phyloP scores from a whole-genome alignment of 2,113 vertebrate genomes.

The Orcinus orca region DNA sequence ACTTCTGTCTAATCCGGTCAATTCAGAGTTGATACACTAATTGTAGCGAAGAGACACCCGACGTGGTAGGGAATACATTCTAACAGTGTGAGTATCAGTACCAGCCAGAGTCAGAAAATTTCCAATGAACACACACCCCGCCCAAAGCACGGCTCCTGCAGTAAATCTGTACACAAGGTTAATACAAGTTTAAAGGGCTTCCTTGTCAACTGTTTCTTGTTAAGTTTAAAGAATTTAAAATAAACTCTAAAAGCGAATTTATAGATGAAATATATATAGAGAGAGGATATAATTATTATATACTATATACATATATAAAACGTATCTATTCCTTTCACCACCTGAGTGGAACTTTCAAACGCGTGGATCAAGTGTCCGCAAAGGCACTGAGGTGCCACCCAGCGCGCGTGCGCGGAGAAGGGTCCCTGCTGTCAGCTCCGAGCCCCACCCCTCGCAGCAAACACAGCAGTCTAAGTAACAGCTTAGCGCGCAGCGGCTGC shows the following conservation, averaged over 20 bases:
- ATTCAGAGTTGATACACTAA: neutral
- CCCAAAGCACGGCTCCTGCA: neutral
- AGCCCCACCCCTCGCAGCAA: neutral
- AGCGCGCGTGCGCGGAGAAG: conserved; percentile 38
- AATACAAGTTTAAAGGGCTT: conserved; percentile 7
- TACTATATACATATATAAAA: neutral
- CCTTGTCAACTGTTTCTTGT: neutral
- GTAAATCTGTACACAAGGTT: neutral
- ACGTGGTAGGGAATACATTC: neutral
- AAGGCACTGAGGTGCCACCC: conserved; percentile 42
- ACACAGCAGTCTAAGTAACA: neutral
- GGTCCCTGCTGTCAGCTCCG: conserved; percentile 6
- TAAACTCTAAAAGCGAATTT: conserved; percentile 32
- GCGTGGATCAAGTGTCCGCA: conserved; percentile 27
- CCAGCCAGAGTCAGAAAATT: neutral
- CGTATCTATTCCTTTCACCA: neutral
- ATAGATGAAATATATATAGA: neutral
- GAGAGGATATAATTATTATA: too few relatives aligned
- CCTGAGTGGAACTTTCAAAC: neutral
- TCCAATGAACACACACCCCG: neutral
- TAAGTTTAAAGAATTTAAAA: conserved; percentile 7
- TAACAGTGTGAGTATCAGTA: neutral
- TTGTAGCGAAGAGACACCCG: neutral
- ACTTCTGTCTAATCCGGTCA: neutral
- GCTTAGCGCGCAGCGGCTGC: neutral